Conservation (phyloP, 2,888 invertebrate genomes). For the Liopterus haemorrhoidalis region DNA sequence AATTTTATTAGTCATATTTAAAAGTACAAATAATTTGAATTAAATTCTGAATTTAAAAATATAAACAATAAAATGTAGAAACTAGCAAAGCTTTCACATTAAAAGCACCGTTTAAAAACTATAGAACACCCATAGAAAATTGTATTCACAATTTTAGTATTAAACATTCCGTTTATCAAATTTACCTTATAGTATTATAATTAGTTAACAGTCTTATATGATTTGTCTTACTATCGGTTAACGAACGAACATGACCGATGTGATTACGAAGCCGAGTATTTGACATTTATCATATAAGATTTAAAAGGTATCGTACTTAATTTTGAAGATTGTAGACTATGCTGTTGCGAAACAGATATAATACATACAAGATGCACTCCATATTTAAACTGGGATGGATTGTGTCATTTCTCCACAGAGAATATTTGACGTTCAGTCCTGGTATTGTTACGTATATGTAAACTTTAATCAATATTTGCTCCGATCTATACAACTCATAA, state of each 20-base stretch:
- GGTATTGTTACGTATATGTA: too few species aligned
- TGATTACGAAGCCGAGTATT: not conserved
- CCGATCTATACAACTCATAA: too few species aligned
- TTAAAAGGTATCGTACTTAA: not conserved
- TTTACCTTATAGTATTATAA: not conserved
- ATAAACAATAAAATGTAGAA: too few species aligned
- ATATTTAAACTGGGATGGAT: slow-evolving; percentile 22
- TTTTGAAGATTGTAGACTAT: slow-evolving; percentile 17
- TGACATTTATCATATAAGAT: not conserved
- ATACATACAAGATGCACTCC: slow-evolving; percentile 19
- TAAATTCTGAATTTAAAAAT: too few species aligned
- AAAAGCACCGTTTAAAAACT: too few species aligned
- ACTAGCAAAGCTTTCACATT: too few species aligned
- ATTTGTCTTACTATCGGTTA: not conserved
- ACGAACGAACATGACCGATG: not conserved
- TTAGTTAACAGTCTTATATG: not conserved
- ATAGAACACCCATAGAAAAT: not conserved
- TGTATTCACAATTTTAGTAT: not conserved
- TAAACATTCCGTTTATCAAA: not conserved
- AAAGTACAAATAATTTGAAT: too few species aligned
- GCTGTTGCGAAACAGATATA: slow-evolving; percentile 23
- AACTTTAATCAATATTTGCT: too few species aligned
- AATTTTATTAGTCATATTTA: too few species aligned
- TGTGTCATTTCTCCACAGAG: slow-evolving; percentile 26
- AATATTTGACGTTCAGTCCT: slow-evolving; percentile 27